These are phyloP conservation scores for Aurelia coerulea DNA, from an alignment of 30 jellyfish, hydroid and myxozoan species.

Conservation along the genomic window DNA sequence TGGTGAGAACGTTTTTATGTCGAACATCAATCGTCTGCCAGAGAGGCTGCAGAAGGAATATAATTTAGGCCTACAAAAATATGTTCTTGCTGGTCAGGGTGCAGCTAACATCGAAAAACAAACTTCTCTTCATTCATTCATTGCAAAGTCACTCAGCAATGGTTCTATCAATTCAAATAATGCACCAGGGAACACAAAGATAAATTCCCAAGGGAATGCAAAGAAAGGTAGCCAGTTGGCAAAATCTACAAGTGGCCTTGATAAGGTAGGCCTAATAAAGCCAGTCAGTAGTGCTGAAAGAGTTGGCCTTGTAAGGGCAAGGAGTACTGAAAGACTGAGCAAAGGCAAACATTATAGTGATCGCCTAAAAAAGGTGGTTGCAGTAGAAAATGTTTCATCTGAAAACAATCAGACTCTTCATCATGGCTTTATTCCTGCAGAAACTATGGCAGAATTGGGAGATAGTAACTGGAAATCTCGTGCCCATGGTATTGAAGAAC, in stretches of 20 bases:
- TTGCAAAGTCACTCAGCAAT: conserved; percentile 39
- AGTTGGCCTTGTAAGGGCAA: conserved; percentile 68
- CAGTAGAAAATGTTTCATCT: conserved; percentile 26
- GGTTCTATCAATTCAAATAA: conserved; percentile 18
- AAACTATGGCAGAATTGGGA: conserved; percentile 66
- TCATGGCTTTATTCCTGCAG: conserved; percentile 84
- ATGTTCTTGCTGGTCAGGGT: conserved; percentile 36
- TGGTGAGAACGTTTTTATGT: conserved; percentile 67
- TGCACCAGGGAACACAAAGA: conserved; percentile 13
- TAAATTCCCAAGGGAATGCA: neutral
- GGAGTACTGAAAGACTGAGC: conserved; percentile 59
- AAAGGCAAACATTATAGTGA: conserved; percentile 32
- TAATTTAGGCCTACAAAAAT: conserved; percentile 42
- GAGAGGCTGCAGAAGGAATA: conserved; percentile 65
- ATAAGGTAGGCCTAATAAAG: conserved; percentile 45
- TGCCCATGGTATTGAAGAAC: conserved; percentile 82
- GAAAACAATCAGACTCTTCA: conserved; percentile 49
- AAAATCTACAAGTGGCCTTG: conserved; percentile 53
- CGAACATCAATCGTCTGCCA: conserved; percentile 67
- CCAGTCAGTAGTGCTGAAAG: conserved; percentile 71
- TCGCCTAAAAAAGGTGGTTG: conserved; percentile 21
- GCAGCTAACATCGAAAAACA: conserved; percentile 33
- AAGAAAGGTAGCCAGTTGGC: conserved; percentile 10
- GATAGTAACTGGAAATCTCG: conserved; percentile 80
- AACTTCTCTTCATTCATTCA: conserved; percentile 40